A percentile compares a stretch with the other conserved stretches of the same genome.
Evolutionary conservation across 2,797 vertebrate genomes (phyloP).

Genomic region (Coreius guichenoti): DNA sequence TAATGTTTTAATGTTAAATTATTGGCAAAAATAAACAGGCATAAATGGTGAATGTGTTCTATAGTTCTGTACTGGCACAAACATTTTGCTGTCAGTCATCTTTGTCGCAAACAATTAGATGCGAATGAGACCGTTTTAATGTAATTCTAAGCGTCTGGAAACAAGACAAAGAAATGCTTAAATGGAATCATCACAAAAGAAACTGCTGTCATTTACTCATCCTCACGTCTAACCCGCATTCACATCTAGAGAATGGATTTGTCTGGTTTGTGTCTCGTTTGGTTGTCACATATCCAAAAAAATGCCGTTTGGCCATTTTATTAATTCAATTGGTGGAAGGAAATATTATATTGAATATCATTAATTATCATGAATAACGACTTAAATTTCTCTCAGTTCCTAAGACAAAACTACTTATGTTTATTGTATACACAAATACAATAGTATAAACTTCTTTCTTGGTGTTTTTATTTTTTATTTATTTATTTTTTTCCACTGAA

Average conservation of each 20-base stretch:
- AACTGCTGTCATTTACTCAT: background rate
- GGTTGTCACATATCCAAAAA: background rate
- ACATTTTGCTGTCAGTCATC: constrained; percentile 20
- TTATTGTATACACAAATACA: background rate
- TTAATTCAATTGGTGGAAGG: background rate
- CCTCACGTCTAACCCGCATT: background rate
- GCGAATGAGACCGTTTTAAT: background rate
- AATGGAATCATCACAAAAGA: background rate
- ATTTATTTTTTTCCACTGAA: background rate
- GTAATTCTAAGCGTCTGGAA: background rate
- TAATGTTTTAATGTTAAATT: constrained; percentile 25
- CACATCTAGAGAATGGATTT: background rate
- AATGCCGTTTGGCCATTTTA: background rate
- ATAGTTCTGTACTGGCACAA: background rate
- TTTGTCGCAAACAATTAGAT: background rate
- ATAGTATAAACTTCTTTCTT: background rate
- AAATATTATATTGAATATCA: background rate
- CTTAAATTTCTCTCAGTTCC: background rate
- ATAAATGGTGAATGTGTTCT: background rate
- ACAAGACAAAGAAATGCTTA: constrained; percentile 1
- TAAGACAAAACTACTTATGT: background rate
- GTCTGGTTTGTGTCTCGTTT: background rate
- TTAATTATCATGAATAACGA: background rate
- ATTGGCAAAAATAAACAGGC: background rate
- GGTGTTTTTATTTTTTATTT: background rate